Base-by-base conservation (phyloP, 2,888 invertebrate species). In the Smittia sp. region DNA sequence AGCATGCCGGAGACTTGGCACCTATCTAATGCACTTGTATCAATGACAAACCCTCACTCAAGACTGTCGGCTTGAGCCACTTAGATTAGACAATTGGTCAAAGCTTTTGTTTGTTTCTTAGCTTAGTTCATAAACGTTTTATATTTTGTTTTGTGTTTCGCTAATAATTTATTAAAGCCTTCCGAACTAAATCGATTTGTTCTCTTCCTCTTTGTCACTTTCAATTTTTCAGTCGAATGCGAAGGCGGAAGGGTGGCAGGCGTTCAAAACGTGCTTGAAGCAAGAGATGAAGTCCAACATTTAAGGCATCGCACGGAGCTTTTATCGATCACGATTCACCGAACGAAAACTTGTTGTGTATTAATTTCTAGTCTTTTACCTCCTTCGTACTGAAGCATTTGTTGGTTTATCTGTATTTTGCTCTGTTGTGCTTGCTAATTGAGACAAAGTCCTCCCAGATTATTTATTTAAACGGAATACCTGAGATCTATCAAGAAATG, bases 221-320 rank as follows among this genome's bases (percentile, higher is more conserved):
- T 32, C 32, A 6, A 32, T 9, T 54, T 67, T 54, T 72, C 86
- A 96, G 95, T 91, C 94, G 0, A 91, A 90, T 78, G 89, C 91
- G 41, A 92, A 93, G 82, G 91, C 90, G 78, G 94, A 94, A 84
- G 94, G 94, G 27, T 96, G 95, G 95, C 93, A 94, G 76, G 92
- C 93, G 4, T 96, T 96, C 84, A 95, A 94, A 80, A 85, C 87
- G 18, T 96, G 96, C 80, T 87, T 97, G 66, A 93, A 92, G 79
- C 92, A 93, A 80, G 96, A 96, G 84, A 94, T 96, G 91, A 77
- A 74, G 54, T 2, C 66, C 13, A 66, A 66, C 13, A 63, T 63
- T 13, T 63, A 63, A 11, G 15, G 13, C 32, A 32, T 6, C 32
- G 4, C 32, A 32, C 32, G 32, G 9, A 32, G 32, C 32, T 32